Base-by-base conservation (phyloP, 2,888 invertebrate species). In the Aleiodes testaceus region DNA sequence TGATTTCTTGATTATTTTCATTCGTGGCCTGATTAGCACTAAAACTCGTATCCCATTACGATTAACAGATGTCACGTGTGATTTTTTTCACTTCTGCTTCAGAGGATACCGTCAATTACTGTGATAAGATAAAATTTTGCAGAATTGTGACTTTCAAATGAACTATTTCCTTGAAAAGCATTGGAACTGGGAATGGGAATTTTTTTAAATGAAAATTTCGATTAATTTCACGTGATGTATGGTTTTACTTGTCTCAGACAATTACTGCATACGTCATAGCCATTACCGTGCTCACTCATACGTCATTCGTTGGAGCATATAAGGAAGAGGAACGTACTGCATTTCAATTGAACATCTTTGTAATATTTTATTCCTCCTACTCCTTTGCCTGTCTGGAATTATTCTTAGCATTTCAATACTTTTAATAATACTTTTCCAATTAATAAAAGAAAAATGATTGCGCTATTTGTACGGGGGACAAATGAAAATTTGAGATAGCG, bases 291-390 rank as follows among this genome's bases (percentile, higher is more conserved):
- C 14, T 30, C 42, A 36, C 14, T 22, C 16, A 59, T 61, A 68
- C 68, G 68, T 68, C 67, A 68, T 50, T 26, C 14, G 55, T 45
- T 55, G 22, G 16, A 55, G n/a, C 55, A 7, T 47, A 61, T 61
- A 61, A 68, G 68, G 68, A 68, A 68, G 68, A 42, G 49, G 4
- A 45, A 16, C 49, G 68, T 47, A 20, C 18, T 20, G 68, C 52
- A 68, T 68, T 61, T 11, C 61, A 68, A 68, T 68, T 47, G n/a
- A 18, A 42, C 42, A 36, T 59, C 42, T 59, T 7, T 42, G 7
- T 16, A 59, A 14, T 14, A n/a, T 59, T 22, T 59, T 42, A 36
- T 36, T 7, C 11, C 36, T 7, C 36, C 36, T 36, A 36, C 36
- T 9, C 2, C 36, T 36, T 59, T 42, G n/a, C n/a, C 59, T 59